Conservation (phyloP, 2,797 vertebrate genomes). For the Myiotriccus ornatus region DNA sequence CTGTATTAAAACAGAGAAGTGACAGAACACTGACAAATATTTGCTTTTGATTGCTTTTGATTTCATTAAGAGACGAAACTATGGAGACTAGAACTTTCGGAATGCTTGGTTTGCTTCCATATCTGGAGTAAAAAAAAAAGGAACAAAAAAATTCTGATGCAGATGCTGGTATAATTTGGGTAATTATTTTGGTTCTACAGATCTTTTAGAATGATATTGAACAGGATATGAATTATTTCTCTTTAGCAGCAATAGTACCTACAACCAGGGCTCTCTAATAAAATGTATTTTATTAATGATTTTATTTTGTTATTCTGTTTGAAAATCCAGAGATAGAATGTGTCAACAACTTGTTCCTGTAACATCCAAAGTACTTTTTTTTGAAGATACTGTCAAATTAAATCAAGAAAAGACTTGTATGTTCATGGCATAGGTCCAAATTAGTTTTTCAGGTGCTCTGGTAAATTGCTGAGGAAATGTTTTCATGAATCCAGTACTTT, state of each 20-base stretch:
- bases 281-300: neutral
- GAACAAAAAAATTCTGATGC: neutral
- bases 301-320: neutral
- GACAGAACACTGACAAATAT: neutral
- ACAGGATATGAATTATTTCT: neutral
- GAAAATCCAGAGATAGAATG: neutral
- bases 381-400: neutral
- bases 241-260: neutral
- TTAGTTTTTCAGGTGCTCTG: neutral
- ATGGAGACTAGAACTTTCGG: neutral
- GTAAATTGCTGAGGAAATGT: neutral
- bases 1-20: conserved; percentile 32
- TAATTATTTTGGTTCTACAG: neutral
- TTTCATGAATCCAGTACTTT: neutral
- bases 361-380: neutral
- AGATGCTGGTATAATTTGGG: neutral
- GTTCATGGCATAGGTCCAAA: neutral
- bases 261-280: neutral
- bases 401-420: neutral
- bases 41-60: neutral
- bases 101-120: neutral
- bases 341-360: neutral
- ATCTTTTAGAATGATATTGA: neutral
- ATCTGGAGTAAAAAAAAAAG: neutral
- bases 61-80: neutral